A percentile compares a stretch with the other conserved stretches of the same genome.
phyloP scores from a whole-genome alignment of 1,140 invertebrate species.

The Drosophila ironensis region DNA sequence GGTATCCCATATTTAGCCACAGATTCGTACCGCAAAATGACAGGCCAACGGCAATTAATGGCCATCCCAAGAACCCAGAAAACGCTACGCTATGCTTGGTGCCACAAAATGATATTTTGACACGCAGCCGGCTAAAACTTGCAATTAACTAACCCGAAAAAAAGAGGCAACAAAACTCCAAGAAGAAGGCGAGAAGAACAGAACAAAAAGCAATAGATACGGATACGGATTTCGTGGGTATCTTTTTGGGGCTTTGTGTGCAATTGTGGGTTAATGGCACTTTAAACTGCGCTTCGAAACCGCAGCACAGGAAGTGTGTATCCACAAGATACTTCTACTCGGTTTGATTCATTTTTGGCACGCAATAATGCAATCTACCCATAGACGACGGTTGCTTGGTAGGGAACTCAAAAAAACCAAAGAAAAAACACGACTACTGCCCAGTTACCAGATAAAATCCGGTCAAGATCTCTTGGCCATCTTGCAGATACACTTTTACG shows the following conservation, averaged over 20 bases:
- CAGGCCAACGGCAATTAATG: conserved; percentile 69
- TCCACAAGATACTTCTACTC: conserved; percentile 34
- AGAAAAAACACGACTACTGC: too few relatives aligned
- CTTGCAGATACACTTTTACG: background rate
- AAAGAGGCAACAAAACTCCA: conserved; percentile 11
- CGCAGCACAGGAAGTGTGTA: conserved; percentile 51
- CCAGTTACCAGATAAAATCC: conserved; percentile 6
- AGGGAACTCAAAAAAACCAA: too few relatives aligned
- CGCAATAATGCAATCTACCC: conserved; percentile 72
- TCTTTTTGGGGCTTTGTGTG: conserved; percentile 11
- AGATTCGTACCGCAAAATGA: conserved; percentile 75
- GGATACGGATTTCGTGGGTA: conserved; percentile 7
- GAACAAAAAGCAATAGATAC: conserved; percentile 15
- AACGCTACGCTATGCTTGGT: background rate
- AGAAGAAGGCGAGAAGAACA: background rate
- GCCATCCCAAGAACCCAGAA: conserved; percentile 11
- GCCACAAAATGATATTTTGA: conserved; percentile 72
- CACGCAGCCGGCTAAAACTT: conserved; percentile 66
- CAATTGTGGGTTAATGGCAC: conserved; percentile 75
- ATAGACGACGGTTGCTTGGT: too few relatives aligned
- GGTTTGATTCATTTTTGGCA: conserved; percentile 70
- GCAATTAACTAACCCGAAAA: conserved; percentile 55
- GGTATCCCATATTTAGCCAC: conserved; percentile 51
- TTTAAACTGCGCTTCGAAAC: conserved; percentile 57
- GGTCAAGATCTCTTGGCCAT: background rate